phyloP scores from a whole-genome alignment of 2,888 invertebrate genomes.

The Drosophila melanosoma region DNA sequence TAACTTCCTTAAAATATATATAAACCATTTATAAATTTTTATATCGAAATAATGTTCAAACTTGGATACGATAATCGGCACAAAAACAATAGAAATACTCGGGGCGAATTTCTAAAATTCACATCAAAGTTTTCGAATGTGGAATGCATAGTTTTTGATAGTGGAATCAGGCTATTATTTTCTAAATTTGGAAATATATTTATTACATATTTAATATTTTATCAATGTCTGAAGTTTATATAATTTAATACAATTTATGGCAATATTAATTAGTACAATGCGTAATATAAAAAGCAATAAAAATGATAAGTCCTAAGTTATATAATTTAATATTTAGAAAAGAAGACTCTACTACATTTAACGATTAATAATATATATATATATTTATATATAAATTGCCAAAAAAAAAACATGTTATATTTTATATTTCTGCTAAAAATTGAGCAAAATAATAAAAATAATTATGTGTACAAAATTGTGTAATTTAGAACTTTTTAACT shows the following conservation, averaged over 20 bases:
- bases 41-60: background rate
- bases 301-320: background rate
- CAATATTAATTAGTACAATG: background rate
- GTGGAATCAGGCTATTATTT: background rate
- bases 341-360: background rate
- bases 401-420: background rate
- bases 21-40: background rate
- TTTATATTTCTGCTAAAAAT: background rate
- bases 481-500: background rate
- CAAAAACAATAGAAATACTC: background rate
- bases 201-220: background rate
- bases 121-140: background rate
- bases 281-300: background rate
- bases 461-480: background rate
- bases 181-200: background rate
- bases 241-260: background rate
- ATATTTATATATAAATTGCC: background rate
- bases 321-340: background rate
- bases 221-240: background rate
- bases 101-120: background rate
- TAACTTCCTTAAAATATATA: background rate
- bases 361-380: background rate
- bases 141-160: background rate
- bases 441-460: no score
- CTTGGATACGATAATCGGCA: background rate